Percentiles rank a stretch among this genome's conserved stretches.
Conservation (phyloP, 2,888 invertebrate species). For the Trichopoda pennipes region DNA sequence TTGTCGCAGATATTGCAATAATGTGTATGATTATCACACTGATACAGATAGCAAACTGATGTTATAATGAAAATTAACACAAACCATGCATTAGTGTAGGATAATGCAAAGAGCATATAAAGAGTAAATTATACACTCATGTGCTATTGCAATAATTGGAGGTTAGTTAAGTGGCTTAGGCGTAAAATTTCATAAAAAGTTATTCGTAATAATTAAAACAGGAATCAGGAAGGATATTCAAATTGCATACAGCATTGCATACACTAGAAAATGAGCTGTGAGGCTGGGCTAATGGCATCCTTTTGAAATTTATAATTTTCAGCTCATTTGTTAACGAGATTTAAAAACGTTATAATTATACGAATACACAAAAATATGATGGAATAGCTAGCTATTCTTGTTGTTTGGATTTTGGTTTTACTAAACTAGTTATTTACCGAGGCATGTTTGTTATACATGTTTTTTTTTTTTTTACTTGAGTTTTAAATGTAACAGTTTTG, state of each 20-base stretch:
- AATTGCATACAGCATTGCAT: conserved; percentile 3
- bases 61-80: conserved; percentile 45
- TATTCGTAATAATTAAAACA: conserved; percentile 50
- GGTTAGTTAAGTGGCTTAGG: conserved; percentile 53
- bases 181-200: conserved; percentile 40
- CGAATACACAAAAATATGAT: background rate
- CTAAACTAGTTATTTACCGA: background rate
- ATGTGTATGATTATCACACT: conserved; percentile 33
- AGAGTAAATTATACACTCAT: conserved; percentile 7
- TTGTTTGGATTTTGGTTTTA: background rate
- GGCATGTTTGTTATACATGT: no score
- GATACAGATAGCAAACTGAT: conserved; percentile 11
- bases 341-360: background rate
- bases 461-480: background rate
- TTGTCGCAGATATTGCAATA: background rate
- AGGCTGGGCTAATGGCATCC: background rate
- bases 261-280: background rate
- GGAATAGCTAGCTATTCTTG: no score
- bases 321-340: conserved; percentile 40
- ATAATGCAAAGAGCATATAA: background rate
- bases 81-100: conserved; percentile 12
- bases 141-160: conserved; percentile 45
- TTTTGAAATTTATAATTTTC: conserved; percentile 28
- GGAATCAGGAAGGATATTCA: conserved; percentile 33
- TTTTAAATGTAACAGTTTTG: no score